A percentile compares a stretch with the other conserved stretches of the same genome.
These are phyloP conservation scores for Iguana delicatissima DNA, from an alignment of 2,797 vertebrate genomes.

Conservation along the genomic window DNA sequence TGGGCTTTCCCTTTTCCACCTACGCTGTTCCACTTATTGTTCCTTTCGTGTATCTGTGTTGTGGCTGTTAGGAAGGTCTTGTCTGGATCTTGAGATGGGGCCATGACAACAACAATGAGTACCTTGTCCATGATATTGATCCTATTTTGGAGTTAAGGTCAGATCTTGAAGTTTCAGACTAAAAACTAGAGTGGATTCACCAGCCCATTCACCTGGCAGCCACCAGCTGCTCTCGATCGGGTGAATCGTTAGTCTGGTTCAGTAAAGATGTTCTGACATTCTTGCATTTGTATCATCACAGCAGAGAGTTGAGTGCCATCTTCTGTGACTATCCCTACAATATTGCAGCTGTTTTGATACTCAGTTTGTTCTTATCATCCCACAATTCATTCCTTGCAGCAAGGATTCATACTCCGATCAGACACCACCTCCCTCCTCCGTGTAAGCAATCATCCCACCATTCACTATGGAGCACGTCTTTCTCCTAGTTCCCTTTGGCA, in stretches of 20 bases:
- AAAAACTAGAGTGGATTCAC: no score
- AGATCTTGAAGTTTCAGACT: no score
- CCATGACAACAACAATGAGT: no score
- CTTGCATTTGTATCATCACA: not conserved
- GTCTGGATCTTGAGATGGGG: no score
- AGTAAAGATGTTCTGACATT: not conserved
- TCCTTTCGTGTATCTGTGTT: no score
- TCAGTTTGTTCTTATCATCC: not conserved
- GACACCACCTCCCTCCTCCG: no score
- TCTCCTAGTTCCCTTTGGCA: not conserved
- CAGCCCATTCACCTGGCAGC: no score
- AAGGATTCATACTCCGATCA: not conserved
- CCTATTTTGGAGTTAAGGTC: no score
- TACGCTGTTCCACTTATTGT: no score
- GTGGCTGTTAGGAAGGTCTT: no score
- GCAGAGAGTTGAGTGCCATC: not conserved
- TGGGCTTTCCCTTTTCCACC: no score
- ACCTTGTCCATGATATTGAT: no score
- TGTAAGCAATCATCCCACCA: not conserved
- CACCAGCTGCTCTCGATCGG: not conserved
- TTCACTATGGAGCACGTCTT: not conserved
- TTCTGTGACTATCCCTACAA: not conserved
- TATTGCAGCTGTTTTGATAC: not conserved
- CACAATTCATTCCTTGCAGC: not conserved
- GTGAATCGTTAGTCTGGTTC: not conserved